These are phyloP conservation scores for Pluvialis apricaria DNA, from an alignment of 2,113 vertebrate genomes.

Conservation along the genomic window DNA sequence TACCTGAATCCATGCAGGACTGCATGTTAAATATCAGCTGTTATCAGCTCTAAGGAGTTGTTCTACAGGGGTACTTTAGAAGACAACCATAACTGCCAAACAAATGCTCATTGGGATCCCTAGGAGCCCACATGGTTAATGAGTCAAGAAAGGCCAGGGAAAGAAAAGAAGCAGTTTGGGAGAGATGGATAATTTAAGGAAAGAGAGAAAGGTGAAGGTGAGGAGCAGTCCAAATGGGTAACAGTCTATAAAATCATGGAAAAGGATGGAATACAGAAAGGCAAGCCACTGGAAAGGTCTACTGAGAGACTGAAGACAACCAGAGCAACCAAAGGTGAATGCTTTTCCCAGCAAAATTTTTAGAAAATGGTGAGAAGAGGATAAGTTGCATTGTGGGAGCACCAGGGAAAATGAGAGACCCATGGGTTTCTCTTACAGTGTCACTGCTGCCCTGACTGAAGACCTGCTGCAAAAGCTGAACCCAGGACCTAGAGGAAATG, in stretches of 20 bases:
- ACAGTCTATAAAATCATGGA: not conserved
- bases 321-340: not conserved
- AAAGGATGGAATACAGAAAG: not conserved
- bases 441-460: not conserved
- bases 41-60: not conserved
- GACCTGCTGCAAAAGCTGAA: not conserved
- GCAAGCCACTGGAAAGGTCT: not conserved
- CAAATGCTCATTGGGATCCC: not conserved
- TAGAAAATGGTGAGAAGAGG: not conserved
- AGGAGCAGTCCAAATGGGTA: not conserved
- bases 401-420: not conserved
- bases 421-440: accelerated
- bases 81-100: not conserved
- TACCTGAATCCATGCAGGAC: not conserved
- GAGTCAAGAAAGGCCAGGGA: not conserved
- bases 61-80: not conserved
- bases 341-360: not conserved
- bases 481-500: not conserved
- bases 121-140: not conserved
- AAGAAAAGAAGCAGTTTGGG: not conserved
- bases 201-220: not conserved
- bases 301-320: not conserved
- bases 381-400: not conserved
- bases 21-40: not conserved
- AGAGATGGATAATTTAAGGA: not conserved